phyloP scores from a whole-genome alignment of 2,113 vertebrate genomes.

The Dicrurus megarhynchus region DNA sequence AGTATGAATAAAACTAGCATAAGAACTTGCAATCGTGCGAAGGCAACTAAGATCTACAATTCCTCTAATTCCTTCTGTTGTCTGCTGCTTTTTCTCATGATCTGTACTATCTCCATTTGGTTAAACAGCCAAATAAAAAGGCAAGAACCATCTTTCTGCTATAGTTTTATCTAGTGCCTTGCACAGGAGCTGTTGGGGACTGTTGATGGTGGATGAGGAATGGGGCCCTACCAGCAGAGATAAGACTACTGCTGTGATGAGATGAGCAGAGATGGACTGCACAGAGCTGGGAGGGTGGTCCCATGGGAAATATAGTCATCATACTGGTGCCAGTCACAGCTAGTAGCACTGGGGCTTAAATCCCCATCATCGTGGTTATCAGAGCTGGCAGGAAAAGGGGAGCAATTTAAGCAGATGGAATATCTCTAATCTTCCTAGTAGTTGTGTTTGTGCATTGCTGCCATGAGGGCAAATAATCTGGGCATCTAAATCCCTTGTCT shows the following conservation, averaged over 20 bases:
- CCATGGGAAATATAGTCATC: not conserved
- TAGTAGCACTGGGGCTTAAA: conserved; percentile 16
- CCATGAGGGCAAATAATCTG: conserved; percentile 50
- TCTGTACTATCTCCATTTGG: not conserved
- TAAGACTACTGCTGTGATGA: not conserved
- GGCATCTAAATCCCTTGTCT: conserved; percentile 58
- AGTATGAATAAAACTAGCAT: conserved; percentile 36
- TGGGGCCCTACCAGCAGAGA: not conserved
- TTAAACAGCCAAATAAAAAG: not conserved
- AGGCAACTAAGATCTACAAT: conserved; percentile 16
- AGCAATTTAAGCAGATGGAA: conserved; percentile 49
- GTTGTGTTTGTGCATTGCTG: conserved; percentile 14
- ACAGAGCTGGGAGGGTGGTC: not conserved
- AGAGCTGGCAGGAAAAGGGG: conserved; percentile 29
- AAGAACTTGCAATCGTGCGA: not conserved
- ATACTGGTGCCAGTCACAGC: not conserved
- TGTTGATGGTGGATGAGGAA: not conserved
- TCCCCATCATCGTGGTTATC: conserved; percentile 6
- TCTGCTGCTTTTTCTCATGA: not conserved
- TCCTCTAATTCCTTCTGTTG: conserved; percentile 26
- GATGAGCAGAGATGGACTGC: not conserved
- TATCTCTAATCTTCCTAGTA: conserved; percentile 32
- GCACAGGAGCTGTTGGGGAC: not conserved
- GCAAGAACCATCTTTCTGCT: not conserved
- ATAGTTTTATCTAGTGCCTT: not conserved